These are phyloP conservation scores for Halictus quadricinctus DNA, from an alignment of 2,888 invertebrate genomes.

Conservation along the genomic window DNA sequence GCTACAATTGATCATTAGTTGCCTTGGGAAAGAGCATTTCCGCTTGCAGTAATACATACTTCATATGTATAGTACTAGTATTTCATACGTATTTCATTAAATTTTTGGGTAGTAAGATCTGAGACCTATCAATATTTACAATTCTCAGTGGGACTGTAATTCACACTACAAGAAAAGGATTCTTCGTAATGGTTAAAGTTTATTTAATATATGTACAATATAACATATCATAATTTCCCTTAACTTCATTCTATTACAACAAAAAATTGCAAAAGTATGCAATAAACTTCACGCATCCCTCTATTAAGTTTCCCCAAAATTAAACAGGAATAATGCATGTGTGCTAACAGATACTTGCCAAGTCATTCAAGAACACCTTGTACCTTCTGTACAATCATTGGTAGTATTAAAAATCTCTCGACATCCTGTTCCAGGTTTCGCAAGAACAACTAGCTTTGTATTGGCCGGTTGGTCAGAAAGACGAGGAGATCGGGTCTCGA, in stretches of 20 bases:
- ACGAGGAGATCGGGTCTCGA: constrained; percentile 21
- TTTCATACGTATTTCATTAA: background rate
- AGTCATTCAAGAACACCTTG: background rate
- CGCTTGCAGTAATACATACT: background rate
- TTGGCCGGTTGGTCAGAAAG: background rate
- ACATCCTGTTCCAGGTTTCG: no score
- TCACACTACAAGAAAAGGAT: no score
- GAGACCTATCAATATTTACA: no score
- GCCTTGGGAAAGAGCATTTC: background rate
- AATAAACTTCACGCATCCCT: no score
- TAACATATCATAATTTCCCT: no score
- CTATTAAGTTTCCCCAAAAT: background rate
- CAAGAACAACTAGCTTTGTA: constrained; percentile 29
- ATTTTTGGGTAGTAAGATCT: background rate
- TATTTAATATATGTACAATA: no score
- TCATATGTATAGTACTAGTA: no score
- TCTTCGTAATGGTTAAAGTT: no score
- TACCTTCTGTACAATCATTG: background rate
- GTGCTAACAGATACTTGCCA: background rate
- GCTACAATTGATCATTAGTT: background rate
- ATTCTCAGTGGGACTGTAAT: no score
- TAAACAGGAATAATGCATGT: background rate
- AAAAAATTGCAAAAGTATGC: no score
- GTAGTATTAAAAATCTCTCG: background rate
- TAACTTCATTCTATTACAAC: no score